A percentile compares a stretch with the other conserved stretches of the same genome.
These are phyloP conservation scores for Carollia perspicillata DNA, from an alignment of 2,113 vertebrate genomes.

Conservation along the genomic window DNA sequence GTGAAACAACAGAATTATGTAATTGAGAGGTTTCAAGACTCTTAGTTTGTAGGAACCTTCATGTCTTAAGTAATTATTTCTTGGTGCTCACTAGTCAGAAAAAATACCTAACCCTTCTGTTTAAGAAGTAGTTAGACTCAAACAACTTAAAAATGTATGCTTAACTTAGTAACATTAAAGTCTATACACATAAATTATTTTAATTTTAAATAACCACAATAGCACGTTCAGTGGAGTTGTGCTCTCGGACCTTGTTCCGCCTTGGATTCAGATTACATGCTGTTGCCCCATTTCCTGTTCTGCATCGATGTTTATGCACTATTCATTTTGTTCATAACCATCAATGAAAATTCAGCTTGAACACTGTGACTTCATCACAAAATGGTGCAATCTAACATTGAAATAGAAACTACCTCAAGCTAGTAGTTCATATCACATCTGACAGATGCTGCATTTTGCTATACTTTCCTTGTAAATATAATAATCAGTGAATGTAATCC, in stretches of 20 bases:
- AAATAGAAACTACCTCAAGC: slow-evolving; percentile 24
- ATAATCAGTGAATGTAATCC: background rate
- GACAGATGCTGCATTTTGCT: slow-evolving; percentile 18
- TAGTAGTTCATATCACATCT: slow-evolving; percentile 1
- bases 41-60: background rate
- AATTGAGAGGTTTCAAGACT: background rate
- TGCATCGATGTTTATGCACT: slow-evolving; percentile 10
- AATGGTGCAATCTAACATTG: background rate
- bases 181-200: background rate
- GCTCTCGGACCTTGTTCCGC: background rate
- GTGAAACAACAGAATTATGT: background rate
- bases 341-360: background rate
- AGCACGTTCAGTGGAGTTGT: background rate
- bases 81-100: background rate
- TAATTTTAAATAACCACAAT: background rate
- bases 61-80: background rate
- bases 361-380: slow-evolving; percentile 1
- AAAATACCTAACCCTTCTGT: background rate
- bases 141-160: background rate
- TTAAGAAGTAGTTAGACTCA: background rate
- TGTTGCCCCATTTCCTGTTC: background rate
- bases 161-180: background rate
- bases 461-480: slow-evolving; percentile 36
- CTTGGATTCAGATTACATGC: background rate
- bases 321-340: background rate